These are phyloP conservation scores for Physella acuta DNA, from an alignment of 1,140 invertebrate genomes.

Conservation along the genomic window DNA sequence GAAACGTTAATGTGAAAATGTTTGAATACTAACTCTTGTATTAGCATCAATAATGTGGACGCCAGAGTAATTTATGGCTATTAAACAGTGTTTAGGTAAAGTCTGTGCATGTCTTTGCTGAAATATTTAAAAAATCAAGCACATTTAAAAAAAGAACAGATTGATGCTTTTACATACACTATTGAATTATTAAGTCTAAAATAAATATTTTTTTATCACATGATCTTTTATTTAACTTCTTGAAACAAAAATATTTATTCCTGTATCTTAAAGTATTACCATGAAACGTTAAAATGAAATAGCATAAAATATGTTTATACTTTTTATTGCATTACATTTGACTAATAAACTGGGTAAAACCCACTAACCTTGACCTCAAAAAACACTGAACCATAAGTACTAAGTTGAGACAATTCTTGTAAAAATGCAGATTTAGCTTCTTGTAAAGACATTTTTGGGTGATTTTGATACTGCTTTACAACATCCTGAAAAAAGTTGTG, in stretches of 20 bases:
- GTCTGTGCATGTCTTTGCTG: conserved; percentile 46
- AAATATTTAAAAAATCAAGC: too few species aligned
- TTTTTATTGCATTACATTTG: conserved; percentile 3
- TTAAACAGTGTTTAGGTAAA: conserved; percentile 43
- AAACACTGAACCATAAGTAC: conserved; percentile 52
- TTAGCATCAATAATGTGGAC: conserved; percentile 41
- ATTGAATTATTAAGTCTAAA: background rate
- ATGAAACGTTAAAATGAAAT: background rate
- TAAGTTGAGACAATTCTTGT: conserved; percentile 4
- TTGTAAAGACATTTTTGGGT: background rate
- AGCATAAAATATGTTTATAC: background rate
- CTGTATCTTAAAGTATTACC: background rate
- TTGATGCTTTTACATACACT: background rate
- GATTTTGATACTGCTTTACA: background rate
- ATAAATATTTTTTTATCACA: background rate
- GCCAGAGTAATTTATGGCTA: conserved; percentile 48
- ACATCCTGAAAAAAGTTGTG: too few species aligned
- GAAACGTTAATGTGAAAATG: background rate
- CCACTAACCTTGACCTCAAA: conserved; percentile 51
- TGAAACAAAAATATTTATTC: too few species aligned
- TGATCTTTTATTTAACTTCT: too few species aligned
- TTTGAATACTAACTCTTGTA: conserved; percentile 35
- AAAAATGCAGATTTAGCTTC: conserved; percentile 13
- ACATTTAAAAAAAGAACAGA: background rate
- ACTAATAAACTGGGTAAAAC: too few species aligned